Conservation (phyloP, 1,140 invertebrate genomes). For the Bombus affinis region DNA sequence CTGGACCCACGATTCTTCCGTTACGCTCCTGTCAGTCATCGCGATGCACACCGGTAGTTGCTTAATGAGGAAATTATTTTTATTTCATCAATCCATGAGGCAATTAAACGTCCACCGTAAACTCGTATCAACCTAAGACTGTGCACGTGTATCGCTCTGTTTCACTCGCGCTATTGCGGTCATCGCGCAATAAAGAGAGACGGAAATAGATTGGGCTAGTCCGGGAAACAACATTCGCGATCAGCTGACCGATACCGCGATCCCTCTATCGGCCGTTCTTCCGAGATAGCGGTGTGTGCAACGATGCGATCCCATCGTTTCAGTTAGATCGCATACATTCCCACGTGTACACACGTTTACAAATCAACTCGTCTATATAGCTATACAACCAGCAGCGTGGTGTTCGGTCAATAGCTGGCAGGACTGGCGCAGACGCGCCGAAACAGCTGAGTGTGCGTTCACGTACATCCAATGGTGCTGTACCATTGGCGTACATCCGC, state of each 20-base stretch:
- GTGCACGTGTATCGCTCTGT: slow-evolving; percentile 29
- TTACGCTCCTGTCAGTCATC: neutral
- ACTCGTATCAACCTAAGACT: neutral
- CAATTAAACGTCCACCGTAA: slow-evolving; percentile 53
- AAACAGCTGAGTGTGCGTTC: slow-evolving; percentile 63
- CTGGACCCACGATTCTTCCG: neutral
- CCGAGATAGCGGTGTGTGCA: slow-evolving; percentile 10
- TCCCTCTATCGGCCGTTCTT: slow-evolving; percentile 28
- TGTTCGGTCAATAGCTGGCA: slow-evolving; percentile 80
- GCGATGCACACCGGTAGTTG: neutral
- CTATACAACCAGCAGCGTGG: slow-evolving; percentile 43
- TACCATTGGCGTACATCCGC: slow-evolving; percentile 49
- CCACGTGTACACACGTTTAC: neutral
- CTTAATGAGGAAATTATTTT: slow-evolving; percentile 62
- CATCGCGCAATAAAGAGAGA: neutral
- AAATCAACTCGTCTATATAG: neutral
- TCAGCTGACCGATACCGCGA: slow-evolving; percentile 53
- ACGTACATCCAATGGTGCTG: slow-evolving; percentile 40
- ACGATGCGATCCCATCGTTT: neutral
- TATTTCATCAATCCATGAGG: neutral
- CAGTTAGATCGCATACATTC: neutral
- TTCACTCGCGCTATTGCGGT: neutral
- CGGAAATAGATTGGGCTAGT: slow-evolving; percentile 4
- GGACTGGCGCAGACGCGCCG: slow-evolving; percentile 77
- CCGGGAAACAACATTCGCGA: slow-evolving; percentile 29